Conservation (phyloP, 2,113 vertebrate genomes). For the human (Homo sapiens) region GRCh38 chr1:215604501-215605000, state of each 20-base stretch:
- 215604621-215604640: neutral
- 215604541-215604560: no score
- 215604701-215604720: neutral
- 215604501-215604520: no score
- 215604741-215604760: neutral
- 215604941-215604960: neutral
- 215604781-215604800: neutral
- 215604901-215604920: neutral
- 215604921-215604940: neutral
- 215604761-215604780: neutral
- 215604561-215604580: no score
- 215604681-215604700: neutral
- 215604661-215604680: neutral
- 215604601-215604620: neutral
- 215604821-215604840: constrained; percentile 15
- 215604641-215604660: neutral
- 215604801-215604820: neutral
- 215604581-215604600: no score
- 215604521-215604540: no score
- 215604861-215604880: constrained; percentile 5
- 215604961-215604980: neutral
- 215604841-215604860: neutral
- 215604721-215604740: neutral
- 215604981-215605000: neutral
- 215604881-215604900: neutral